Conservation (phyloP, 2,113 vertebrate genomes). For the Oplegnathus fasciatus region DNA sequence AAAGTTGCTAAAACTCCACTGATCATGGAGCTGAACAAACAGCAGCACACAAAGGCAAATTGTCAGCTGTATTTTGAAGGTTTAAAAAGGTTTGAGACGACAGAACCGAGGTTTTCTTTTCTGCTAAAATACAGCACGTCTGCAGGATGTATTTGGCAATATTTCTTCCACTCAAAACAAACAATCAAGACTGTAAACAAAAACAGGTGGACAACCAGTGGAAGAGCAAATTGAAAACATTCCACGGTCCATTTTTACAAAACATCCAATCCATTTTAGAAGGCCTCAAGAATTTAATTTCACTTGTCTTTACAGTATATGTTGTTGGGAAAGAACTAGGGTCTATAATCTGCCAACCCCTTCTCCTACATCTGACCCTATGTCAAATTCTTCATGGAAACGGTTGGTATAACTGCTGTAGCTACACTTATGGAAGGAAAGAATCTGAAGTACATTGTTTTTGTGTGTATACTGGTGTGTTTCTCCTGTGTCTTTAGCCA, state of each 20-base stretch:
- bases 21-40: conserved; percentile 23
- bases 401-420: conserved; percentile 52
- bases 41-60: conserved; percentile 32
- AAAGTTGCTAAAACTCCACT: conserved; percentile 12
- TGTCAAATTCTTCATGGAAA: conserved; percentile 52
- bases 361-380: conserved; percentile 65
- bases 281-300: conserved; percentile 79
- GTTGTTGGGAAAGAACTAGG: conserved; percentile 46
- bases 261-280: conserved; percentile 77
- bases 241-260: conserved; percentile 65
- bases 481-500: conserved; percentile 63
- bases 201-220: conserved; percentile 70
- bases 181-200: conserved; percentile 79
- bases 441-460: conserved; percentile 72
- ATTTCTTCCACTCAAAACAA: conserved; percentile 74
- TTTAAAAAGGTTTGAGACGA: conserved; percentile 43
- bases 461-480: conserved; percentile 70
- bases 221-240: conserved; percentile 72
- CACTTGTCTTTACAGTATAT: conserved; percentile 60
- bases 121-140: conserved; percentile 65
- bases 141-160: conserved; percentile 91
- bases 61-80: conserved; percentile 26
- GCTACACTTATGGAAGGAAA: conserved; percentile 74
- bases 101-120: conserved; percentile 29
- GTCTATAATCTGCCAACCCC: conserved; percentile 45